Base-by-base conservation (phyloP, 2,797 vertebrate genomes). In the Hemibagrus guttatus region DNA sequence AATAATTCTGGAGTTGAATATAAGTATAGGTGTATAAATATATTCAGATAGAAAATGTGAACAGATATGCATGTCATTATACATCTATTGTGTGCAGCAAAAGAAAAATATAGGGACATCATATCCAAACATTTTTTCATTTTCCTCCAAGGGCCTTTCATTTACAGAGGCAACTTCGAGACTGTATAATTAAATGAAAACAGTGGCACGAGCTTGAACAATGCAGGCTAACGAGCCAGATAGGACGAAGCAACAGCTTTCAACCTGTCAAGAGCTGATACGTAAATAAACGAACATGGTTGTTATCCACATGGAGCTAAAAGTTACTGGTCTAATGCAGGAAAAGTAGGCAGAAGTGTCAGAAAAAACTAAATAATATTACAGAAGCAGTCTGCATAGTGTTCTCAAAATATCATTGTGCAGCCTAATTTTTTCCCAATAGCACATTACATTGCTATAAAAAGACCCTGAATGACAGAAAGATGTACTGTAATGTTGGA, bases 131-230 rank as follows among this genome's bases (percentile, higher is more conserved):
- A 58, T 79, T 61, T 61, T 49, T 91, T 87, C 89, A 82, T 80
- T 84, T 88, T 92, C 89, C 88, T 83, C 87, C 89, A 84, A 91
- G 89, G 87, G 87, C 84, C 72, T 92, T 92, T 92, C 79, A 90
- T 87, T 90, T 81, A 88, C 89, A 87, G 61, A 75, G 84, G 83
- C 89, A 88, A 93, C 89, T 88, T 84, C 66, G 66, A 93, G 90
- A 86, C 78, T 84, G 92, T 56, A 31, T 93, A 94, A 94, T 94
- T 94, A 94, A 93, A 93, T 89, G 85, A 88, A 86, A 93, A 89
- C 87, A 89, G 87, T 84, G 84, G 89, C 85, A 80, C 46, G 49
- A 86, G 80, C 89, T 88, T 83, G 89, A 92, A 93, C 93, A 93
- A 94, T 92, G 66, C 85, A 91, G 85, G 1, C 89, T 90, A 93